Evolutionary conservation across 1,140 invertebrate genomes (phyloP), one percentile per base, ranked within the genome.

Genomic region (Pseudachorutes palmiensis): DNA sequence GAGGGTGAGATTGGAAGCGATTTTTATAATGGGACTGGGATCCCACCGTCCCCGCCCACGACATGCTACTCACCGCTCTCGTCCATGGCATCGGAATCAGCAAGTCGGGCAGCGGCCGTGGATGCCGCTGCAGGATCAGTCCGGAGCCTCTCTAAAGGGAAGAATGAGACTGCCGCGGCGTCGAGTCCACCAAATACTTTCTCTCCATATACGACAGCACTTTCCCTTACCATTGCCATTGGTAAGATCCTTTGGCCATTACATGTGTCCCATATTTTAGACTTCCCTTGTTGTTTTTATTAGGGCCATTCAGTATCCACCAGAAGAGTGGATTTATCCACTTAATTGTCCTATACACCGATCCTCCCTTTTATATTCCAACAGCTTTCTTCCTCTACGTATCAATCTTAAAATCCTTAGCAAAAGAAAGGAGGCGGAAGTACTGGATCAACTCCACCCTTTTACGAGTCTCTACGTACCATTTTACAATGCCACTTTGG

Each of bases 221-320:
- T 93, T 1, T 89, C 87, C 74, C 87, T 94, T 2, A 93, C 90
- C 1, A 91, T 94, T 68, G 90, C 90, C 1, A 90, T 94, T 31
- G 92, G 72, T 74, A 55, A 63, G 45, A 3, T 12, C 22, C 9
- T 30, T 61, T 29, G 3, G 16, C 59, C 16, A 9, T 19, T 30
- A 14, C 9, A 16, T 31, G 3, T 61, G 59, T 61, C 59, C 5
- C 59, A 31, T 61, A 61, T 28, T 3, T 61, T 24, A 22, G 19
- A 19, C 9, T 9, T 26, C 51, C 51, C 24, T 55, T 19, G 31
- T 2, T n/a, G n/a, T 60, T 60, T 57, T 60, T 29, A 60, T 60
- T 60, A n/a, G n/a, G n/a, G n/a, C n/a, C n/a, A n/a, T n/a, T n/a
- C n/a, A n/a, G n/a, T n/a, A n/a, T n/a, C n/a, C n/a, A n/a, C n/a